phyloP scores from a whole-genome alignment of 2,888 invertebrate species.

The Acutogordius australiensis region DNA sequence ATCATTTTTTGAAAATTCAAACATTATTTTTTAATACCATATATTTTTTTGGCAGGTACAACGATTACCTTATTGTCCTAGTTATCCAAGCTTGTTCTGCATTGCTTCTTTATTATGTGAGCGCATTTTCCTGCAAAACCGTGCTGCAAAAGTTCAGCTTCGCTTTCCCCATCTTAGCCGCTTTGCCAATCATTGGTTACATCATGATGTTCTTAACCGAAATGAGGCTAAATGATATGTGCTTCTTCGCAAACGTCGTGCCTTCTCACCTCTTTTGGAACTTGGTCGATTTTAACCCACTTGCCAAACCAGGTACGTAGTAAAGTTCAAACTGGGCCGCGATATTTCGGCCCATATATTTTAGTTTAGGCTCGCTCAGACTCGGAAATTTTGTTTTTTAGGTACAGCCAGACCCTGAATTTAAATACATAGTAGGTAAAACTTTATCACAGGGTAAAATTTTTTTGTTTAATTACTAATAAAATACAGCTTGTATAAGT shows the following conservation, averaged over 20 bases:
- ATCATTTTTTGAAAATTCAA: too few relatives aligned
- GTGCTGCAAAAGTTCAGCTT: conserved; percentile 27
- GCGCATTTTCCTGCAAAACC: conserved; percentile 26
- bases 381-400: too few relatives aligned
- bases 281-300: background rate
- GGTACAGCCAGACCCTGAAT: too few relatives aligned
- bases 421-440: too few relatives aligned
- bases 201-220: conserved; percentile 17
- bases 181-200: conserved; percentile 22
- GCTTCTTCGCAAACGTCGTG: conserved; percentile 1
- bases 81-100: conserved; percentile 18
- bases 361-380: too few relatives aligned
- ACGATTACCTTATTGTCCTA: background rate
- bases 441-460: too few relatives aligned
- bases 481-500: too few relatives aligned
- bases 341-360: too few relatives aligned
- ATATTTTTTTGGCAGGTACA: too few relatives aligned
- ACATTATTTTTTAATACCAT: too few relatives aligned
- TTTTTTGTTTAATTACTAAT: too few relatives aligned
- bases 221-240: conserved; percentile 16
- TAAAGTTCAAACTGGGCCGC: too few relatives aligned
- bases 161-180: conserved; percentile 25
- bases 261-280: conserved; percentile 3
- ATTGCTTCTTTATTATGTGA: conserved; percentile 22
- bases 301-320: background rate